Conservation (phyloP, 2,888 invertebrate species). For the Trachelus iudaicus region DNA sequence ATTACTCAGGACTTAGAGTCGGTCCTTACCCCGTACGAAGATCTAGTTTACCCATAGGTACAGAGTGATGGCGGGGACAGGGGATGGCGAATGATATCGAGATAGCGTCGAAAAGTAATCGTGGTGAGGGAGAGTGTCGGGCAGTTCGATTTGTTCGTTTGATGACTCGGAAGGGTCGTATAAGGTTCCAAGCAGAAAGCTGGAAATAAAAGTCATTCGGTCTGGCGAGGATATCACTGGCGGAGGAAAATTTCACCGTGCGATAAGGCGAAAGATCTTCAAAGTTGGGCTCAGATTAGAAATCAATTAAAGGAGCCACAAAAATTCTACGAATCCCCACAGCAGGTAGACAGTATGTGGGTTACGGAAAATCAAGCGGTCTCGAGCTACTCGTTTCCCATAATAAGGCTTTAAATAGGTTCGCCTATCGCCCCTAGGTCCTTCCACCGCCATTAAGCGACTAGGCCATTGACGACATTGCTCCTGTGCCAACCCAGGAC, state of each 20-base stretch:
- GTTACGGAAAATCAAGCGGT: background rate
- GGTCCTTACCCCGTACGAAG: background rate
- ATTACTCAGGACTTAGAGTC: conserved; percentile 31
- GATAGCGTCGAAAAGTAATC: background rate
- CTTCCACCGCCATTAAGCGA: background rate
- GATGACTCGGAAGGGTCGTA: background rate
- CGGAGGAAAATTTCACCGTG: background rate
- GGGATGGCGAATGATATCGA: background rate
- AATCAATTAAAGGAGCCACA: background rate
- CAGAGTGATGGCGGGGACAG: background rate
- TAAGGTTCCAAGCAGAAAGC: background rate
- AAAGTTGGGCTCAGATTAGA: background rate
- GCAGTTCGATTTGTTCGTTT: background rate
- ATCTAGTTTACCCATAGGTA: background rate
- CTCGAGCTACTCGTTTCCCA: background rate
- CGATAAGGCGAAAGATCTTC: background rate
- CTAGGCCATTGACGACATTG: conserved; percentile 9
- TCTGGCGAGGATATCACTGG: background rate
- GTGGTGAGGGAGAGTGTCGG: background rate
- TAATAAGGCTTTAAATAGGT: background rate
- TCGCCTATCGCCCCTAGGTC: background rate
- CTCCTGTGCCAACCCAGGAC: background rate
- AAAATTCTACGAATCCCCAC: background rate
- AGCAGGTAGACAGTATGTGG: background rate
- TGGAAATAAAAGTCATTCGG: background rate